Conservation (phyloP, 1,140 invertebrate species). For the Palaemon carinicauda region DNA sequence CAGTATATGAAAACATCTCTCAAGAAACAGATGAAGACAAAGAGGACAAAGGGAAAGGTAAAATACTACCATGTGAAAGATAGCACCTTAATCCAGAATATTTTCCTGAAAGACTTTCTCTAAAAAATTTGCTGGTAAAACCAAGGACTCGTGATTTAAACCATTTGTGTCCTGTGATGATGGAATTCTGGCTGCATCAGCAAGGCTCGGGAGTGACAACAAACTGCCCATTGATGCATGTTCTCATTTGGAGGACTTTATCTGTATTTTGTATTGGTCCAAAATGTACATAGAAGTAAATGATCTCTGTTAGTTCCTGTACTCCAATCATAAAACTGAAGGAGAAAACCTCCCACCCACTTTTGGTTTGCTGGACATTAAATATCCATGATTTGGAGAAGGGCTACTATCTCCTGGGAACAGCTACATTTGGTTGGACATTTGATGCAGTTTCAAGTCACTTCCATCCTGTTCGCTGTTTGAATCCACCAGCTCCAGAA, state of each 20-base stretch:
- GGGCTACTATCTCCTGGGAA: too few relatives aligned
- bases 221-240: not conserved
- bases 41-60: too few relatives aligned
- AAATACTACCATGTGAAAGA: too few relatives aligned
- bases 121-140: too few relatives aligned
- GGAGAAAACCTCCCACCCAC: not conserved
- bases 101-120: not conserved
- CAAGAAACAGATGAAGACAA: too few relatives aligned
- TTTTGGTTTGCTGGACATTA: not conserved
- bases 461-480: not conserved
- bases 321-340: not conserved
- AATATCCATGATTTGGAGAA: not conserved
- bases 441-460: not conserved
- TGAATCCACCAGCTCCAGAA: constrained; percentile 8
- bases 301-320: too few relatives aligned
- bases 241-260: constrained; percentile 12
- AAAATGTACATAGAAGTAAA: too few relatives aligned
- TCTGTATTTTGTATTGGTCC: not conserved
- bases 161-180: too few relatives aligned
- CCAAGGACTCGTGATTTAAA: too few relatives aligned
- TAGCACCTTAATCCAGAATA: not conserved
- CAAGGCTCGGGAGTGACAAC: not conserved
- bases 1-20: too few relatives aligned
- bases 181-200: not conserved
- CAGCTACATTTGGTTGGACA: not conserved